A percentile compares a stretch with the other conserved stretches of the same genome.
These are phyloP conservation scores for Malurus cyaneus DNA, from an alignment of 2,113 vertebrate genomes.

Conservation along the genomic window DNA sequence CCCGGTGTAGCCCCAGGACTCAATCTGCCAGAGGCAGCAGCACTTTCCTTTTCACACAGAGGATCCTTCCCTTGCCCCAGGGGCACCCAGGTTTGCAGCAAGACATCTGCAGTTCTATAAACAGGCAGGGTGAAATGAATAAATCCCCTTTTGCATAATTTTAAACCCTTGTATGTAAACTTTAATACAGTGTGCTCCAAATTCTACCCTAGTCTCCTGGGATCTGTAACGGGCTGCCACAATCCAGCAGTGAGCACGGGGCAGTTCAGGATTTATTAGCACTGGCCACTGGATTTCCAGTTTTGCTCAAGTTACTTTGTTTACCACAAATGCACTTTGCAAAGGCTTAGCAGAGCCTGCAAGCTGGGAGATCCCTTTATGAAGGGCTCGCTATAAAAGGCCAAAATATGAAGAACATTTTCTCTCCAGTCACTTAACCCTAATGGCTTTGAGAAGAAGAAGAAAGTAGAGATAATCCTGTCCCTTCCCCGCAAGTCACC, in stretches of 20 bases:
- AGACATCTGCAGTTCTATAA: fast-evolving
- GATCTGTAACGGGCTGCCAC: not conserved
- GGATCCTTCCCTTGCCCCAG: not conserved
- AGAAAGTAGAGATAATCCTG: not conserved
- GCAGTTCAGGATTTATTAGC: not conserved
- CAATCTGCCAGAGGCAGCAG: not conserved
- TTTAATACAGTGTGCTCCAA: not conserved
- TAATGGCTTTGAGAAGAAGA: not conserved
- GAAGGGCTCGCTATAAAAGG: constrained; percentile 15
- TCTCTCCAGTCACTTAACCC: not conserved
- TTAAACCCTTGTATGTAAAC: not conserved
- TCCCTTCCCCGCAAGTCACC: not conserved
- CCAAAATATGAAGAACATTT: not conserved
- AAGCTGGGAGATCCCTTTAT: not conserved
- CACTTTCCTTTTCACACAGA: not conserved
- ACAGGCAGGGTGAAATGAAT: no score
- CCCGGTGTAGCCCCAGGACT: not conserved
- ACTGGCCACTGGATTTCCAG: not conserved
- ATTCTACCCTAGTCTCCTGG: not conserved
- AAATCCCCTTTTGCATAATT: not conserved
- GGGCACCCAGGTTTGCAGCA: not conserved
- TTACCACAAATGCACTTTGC: not conserved
- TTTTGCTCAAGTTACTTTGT: not conserved
- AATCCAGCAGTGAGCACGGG: not conserved
- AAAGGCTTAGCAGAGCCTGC: not conserved